Evolutionary conservation across 64 coral and sea anemone genomes (phyloP).

Genomic region (Montipora efflorescens): DNA sequence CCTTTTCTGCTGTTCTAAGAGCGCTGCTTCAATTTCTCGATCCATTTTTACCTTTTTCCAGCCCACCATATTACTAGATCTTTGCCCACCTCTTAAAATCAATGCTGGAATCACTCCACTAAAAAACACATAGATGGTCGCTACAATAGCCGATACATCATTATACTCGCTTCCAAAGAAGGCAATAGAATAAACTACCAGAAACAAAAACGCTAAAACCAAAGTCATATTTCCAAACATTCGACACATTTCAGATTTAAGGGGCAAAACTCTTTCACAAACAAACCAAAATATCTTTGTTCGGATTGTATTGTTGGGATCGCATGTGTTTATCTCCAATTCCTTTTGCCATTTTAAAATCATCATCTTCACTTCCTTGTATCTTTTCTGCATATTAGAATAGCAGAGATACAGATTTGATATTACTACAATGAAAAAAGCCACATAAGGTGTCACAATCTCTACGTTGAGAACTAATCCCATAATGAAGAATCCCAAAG

Average conservation of each 20-base stretch:
- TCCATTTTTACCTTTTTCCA: neutral
- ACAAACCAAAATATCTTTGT: slow-evolving; percentile 12
- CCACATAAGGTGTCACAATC: neutral
- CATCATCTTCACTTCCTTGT: neutral
- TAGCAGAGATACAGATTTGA: slow-evolving; percentile 13
- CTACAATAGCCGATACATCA: neutral
- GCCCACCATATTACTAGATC: neutral
- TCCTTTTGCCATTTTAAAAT: neutral
- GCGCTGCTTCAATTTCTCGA: neutral
- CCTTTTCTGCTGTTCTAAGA: neutral
- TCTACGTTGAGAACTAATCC: neutral
- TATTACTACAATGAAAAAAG: neutral
- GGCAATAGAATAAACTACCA: neutral
- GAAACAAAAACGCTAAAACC: neutral
- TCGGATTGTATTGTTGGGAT: neutral
- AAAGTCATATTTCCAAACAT: slow-evolving; percentile 6
- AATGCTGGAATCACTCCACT: neutral
- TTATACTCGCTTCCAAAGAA: neutral
- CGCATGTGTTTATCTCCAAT: neutral
- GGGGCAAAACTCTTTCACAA: neutral
- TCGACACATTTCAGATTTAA: slow-evolving; percentile 13
- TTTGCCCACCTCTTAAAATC: neutral
- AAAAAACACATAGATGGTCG: neutral
- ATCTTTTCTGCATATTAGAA: neutral
- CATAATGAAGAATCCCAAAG: neutral